These are phyloP conservation scores for Nyctereutes procyonoides DNA, from an alignment of 2,113 vertebrate genomes.

Conservation along the genomic window DNA sequence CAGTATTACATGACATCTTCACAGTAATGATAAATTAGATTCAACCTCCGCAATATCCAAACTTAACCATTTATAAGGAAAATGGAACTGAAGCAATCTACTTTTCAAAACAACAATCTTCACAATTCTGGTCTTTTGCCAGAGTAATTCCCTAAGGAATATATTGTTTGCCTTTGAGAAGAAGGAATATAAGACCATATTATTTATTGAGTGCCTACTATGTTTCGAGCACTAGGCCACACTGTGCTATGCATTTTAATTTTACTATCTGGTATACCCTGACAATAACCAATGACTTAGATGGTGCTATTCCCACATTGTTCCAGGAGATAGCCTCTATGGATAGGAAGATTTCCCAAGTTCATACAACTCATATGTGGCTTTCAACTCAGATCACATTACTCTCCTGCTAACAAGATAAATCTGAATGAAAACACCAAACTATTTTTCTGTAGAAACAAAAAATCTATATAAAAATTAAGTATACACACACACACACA, in stretches of 20 bases:
- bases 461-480: neutral
- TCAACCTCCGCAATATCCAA: slow-evolving; percentile 59
- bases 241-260: neutral
- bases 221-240: neutral
- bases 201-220: slow-evolving; percentile 1
- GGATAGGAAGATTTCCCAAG: neutral
- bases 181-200: neutral
- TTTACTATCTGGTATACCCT: neutral
- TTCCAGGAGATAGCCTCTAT: neutral
- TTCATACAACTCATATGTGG: neutral
- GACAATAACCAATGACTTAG: neutral
- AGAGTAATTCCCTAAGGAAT: slow-evolving; percentile 67
- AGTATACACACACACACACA: neutral
- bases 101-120: neutral
- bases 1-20: slow-evolving; percentile 58
- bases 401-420: neutral
- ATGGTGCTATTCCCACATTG: neutral
- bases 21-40: slow-evolving; percentile 73
- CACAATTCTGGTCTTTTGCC: slow-evolving; percentile 50
- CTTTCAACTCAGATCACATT: neutral
- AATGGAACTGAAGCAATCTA: slow-evolving; percentile 51
- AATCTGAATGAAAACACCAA: neutral
- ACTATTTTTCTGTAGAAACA: neutral
- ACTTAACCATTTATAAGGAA: slow-evolving; percentile 25
- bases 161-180: slow-evolving; percentile 28